Percentiles rank a stretch among this genome's conserved stretches.
Conservation (phyloP, 2,113 vertebrate genomes). For the Neolamprologus hecqui region DNA sequence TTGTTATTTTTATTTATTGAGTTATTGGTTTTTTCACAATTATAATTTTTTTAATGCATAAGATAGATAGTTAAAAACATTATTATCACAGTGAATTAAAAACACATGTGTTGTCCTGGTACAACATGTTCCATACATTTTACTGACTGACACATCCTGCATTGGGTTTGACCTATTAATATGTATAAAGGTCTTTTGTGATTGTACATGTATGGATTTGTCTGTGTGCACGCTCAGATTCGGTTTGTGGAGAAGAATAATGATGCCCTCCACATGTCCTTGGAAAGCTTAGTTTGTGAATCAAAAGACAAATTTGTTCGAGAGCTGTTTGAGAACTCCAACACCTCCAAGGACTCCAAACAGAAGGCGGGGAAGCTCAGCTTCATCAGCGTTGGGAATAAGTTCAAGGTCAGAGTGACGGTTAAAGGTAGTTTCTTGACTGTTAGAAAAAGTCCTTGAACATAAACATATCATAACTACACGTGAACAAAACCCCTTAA, state of each 20-base stretch:
- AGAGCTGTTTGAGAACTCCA: conserved; percentile 88
- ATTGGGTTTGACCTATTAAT: background rate
- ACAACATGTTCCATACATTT: background rate
- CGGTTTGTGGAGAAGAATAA: conserved; percentile 99
- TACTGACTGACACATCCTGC: background rate
- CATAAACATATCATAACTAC: background rate
- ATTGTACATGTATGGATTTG: background rate
- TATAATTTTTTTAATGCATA: background rate
- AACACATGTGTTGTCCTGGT: background rate
- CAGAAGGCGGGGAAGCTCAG: conserved; percentile 96
- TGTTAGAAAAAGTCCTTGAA: background rate
- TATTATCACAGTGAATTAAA: background rate
- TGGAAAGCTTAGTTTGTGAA: conserved; percentile 92
- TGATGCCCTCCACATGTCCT: conserved; percentile 97
- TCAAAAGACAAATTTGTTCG: conserved; percentile 95
- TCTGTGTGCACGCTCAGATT: conserved; percentile 68
- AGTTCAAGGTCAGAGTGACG: conserved; percentile 86
- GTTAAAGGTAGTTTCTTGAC: background rate
- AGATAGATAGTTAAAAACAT: background rate
- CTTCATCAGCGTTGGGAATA: conserved; percentile 99
- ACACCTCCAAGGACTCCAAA: conserved; percentile 86
- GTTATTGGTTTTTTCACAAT: background rate
- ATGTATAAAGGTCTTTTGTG: background rate
- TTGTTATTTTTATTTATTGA: background rate
- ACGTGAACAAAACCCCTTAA: background rate